Conservation (phyloP, 92 coral and sea anemone species). For the Phenganax subtilis region DNA sequence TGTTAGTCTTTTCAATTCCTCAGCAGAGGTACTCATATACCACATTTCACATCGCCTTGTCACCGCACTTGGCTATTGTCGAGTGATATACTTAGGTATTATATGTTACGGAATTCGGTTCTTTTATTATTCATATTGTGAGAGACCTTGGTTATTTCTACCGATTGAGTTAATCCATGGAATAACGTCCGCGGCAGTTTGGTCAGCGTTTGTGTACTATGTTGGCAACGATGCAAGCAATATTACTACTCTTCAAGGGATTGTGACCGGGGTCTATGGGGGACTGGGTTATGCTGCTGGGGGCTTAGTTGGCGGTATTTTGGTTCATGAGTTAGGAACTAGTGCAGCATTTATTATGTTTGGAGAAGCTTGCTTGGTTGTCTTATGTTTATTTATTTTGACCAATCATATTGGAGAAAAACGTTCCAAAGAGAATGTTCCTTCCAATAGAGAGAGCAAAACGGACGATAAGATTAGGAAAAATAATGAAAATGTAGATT, state of each 20-base stretch:
- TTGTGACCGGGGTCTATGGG: constrained; percentile 87
- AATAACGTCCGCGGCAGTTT: constrained; percentile 85
- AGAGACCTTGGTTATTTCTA: constrained; percentile 81
- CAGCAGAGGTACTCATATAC: constrained; percentile 80
- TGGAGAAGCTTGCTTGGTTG: constrained; percentile 86
- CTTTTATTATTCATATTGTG: constrained; percentile 91
- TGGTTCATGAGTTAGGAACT: constrained; percentile 93
- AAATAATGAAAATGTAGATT: neutral
- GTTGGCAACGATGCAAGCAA: constrained; percentile 83
- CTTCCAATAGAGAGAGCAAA: neutral
- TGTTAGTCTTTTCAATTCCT: constrained; percentile 70
- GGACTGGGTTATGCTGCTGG: constrained; percentile 96
- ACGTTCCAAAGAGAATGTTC: neutral
- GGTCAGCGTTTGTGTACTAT: constrained; percentile 95
- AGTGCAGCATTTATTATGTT: constrained; percentile 87
- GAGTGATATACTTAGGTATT: constrained; percentile 80
- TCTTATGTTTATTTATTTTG: constrained; percentile 71
- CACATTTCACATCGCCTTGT: constrained; percentile 73
- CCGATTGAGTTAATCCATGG: constrained; percentile 96
- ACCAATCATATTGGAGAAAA: constrained; percentile 64
- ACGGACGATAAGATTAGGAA: neutral
- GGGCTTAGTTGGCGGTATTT: constrained; percentile 81
- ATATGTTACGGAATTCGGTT: constrained; percentile 87
- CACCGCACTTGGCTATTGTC: constrained; percentile 72
- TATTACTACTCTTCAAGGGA: constrained; percentile 85